Conservation (phyloP, 2,888 invertebrate species). For the Panorpa germanica region DNA sequence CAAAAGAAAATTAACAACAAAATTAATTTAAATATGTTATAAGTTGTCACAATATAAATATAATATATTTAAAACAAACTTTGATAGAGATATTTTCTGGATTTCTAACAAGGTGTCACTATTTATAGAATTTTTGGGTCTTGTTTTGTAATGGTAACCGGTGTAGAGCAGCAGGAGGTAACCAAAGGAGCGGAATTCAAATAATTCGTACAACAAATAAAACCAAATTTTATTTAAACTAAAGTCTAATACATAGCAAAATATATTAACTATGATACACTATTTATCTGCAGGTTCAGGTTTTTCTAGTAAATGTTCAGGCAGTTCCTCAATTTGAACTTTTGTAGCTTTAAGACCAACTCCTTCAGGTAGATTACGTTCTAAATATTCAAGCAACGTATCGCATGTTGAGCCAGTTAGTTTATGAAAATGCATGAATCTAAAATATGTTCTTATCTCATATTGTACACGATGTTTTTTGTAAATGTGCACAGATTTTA, state of each 20-base stretch:
- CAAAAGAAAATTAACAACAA: too few species aligned
- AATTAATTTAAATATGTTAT: too few species aligned
- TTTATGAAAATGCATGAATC: slow-evolving; percentile 61
- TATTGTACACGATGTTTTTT: slow-evolving; percentile 93
- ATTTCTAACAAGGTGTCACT: too few species aligned
- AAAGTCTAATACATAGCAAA: not conserved
- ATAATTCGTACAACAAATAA: not conserved
- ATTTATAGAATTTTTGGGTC: too few species aligned
- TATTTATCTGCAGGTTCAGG: slow-evolving; percentile 17
- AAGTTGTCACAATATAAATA: too few species aligned
- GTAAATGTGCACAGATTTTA: slow-evolving; percentile 76
- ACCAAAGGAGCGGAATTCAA: slow-evolving; percentile 6
- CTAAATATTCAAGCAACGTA: slow-evolving; percentile 88
- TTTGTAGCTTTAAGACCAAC: slow-evolving; percentile 82
- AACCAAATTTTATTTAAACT: not conserved
- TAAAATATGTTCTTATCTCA: slow-evolving; percentile 83
- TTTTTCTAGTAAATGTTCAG: slow-evolving; percentile 32
- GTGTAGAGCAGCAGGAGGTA: slow-evolving; percentile 4
- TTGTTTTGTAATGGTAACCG: too few species aligned
- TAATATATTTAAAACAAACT: too few species aligned
- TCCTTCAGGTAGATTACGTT: slow-evolving; percentile 94
- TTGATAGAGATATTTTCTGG: too few species aligned
- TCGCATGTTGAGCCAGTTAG: slow-evolving; percentile 91
- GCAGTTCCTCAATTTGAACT: slow-evolving; percentile 37
- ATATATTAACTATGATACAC: too few species aligned